These are phyloP conservation scores for Conistra vaccinii DNA, from an alignment of 2,888 invertebrate species.

Conservation along the genomic window DNA sequence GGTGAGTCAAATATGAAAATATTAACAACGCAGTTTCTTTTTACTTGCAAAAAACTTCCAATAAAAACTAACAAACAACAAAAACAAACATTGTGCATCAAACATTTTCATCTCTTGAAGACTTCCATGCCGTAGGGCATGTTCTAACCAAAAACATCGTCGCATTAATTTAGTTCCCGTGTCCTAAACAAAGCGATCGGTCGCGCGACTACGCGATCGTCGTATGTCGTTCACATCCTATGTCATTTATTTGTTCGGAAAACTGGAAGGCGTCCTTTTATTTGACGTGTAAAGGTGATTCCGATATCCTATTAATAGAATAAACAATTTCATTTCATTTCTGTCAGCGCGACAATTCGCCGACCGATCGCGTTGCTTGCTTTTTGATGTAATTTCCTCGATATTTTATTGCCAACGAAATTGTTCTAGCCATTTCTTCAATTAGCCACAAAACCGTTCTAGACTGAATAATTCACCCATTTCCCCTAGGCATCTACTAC, in stretches of 20 bases:
- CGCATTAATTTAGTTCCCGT: background rate
- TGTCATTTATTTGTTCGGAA: background rate
- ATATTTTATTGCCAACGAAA: background rate
- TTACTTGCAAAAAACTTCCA: background rate
- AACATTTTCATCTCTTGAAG: too few relatives aligned
- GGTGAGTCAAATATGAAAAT: conserved; percentile 86
- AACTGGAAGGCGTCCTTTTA: background rate
- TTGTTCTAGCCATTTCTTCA: background rate
- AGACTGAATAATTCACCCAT: background rate
- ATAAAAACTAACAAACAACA: background rate
- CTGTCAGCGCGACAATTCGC: background rate
- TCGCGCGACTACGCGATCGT: background rate
- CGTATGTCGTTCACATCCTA: background rate
- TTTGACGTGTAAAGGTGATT: too few relatives aligned
- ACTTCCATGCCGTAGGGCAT: background rate
- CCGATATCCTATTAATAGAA: too few relatives aligned
- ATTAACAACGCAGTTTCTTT: background rate
- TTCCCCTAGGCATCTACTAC: conserved; percentile 91
- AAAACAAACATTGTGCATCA: background rate
- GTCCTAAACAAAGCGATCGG: background rate
- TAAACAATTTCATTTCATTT: too few relatives aligned
- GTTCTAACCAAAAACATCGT: background rate
- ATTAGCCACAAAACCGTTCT: background rate
- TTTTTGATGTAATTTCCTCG: background rate
- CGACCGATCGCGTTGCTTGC: background rate